Evolutionary conservation across 2,113 vertebrate genomes (phyloP), one percentile per base, ranked within the genome.

Genomic region (Xerus inauris): DNA sequence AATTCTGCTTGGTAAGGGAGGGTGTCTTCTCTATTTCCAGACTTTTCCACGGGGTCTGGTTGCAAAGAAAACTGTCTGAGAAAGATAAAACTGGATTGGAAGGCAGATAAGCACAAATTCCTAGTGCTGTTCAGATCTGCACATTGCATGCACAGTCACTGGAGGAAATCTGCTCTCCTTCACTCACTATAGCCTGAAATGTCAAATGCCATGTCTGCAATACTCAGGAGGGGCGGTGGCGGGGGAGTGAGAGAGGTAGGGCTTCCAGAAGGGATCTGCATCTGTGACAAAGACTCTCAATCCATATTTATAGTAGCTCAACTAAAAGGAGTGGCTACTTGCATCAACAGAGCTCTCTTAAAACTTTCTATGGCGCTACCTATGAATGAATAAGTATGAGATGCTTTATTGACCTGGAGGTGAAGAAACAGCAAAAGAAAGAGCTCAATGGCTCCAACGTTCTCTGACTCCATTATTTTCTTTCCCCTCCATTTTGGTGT

Each of bases 41-140:
- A 92, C 76, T 73, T 42, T 90, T 92, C 73, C 57, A 5, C 6
- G 1, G 59, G 24, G 72, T 95, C 94, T 92, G 90, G 92, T 20
- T 92, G 95, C 89, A 94, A 76, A 95, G 95, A 92, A 96, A 92
- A 93, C 64, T 38, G 94, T 92, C 97, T 97, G 90, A 80, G 79
- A 92, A 83, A 94, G 96, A 96, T 51, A 81, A 95, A 73, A 38
- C 65, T 57, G 94, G 87, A 90, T 69, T 6, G 88, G 76, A 67
- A 94, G 82, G 77, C 87, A 85, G 96, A 92, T 67, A 96, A 93
- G 69, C 73, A 77, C 20, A 2, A 28, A 79, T 86, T 85, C 81
- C 85, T 13, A 49, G 71, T 16, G 83, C 71, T 3, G 19, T 69
- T 35, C 38, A 38, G 73, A 86, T 45, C 62, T 26, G 85, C 84